A percentile compares a stretch with the other conserved stretches of the same genome.
Conservation (phyloP, 1,140 invertebrate genomes). For the Drosophila busckii region DNA sequence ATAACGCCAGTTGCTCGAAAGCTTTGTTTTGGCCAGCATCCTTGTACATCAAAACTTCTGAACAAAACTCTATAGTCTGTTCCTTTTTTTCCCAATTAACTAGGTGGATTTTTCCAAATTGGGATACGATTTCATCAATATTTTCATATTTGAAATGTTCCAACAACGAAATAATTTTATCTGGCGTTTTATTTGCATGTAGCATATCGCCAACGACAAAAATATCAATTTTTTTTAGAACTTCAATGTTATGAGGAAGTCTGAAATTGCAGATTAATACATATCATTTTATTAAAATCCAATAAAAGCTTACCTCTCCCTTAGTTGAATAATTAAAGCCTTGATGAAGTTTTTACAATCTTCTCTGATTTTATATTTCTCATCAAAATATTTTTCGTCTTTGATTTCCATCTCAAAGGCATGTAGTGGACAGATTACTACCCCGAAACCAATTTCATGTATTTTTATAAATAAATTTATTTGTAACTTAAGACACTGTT, state of each 20-base stretch:
- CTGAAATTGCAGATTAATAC: not conserved
- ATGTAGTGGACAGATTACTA: no score
- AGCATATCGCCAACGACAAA: not conserved
- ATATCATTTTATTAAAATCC: constrained; percentile 1
- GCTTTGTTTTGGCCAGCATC: constrained; percentile 3
- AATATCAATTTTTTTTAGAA: constrained; percentile 1
- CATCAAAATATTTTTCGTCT: no score
- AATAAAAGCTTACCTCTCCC: not conserved
- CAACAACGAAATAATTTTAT: constrained; percentile 7
- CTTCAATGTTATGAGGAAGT: not conserved
- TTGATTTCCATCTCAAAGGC: constrained; percentile 1
- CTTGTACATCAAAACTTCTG: no score
- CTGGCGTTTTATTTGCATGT: not conserved
- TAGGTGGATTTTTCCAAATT: not conserved
- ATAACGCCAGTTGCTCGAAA: constrained; percentile 6
- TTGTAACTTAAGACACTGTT: no score
- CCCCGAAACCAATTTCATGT: no score
- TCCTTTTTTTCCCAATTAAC: not conserved
- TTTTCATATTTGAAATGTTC: constrained; percentile 8
- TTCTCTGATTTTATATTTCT: constrained; percentile 1
- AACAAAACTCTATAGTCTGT: constrained; percentile 3
- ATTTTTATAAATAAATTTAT: no score
- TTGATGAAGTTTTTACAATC: constrained; percentile 1
- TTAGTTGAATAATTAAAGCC: not conserved
- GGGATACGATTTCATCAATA: not conserved